Percentiles rank a stretch among this genome's conserved stretches.
Evolutionary conservation across 1,140 invertebrate genomes (phyloP).

Genomic region (Megalonaias nervosa): DNA sequence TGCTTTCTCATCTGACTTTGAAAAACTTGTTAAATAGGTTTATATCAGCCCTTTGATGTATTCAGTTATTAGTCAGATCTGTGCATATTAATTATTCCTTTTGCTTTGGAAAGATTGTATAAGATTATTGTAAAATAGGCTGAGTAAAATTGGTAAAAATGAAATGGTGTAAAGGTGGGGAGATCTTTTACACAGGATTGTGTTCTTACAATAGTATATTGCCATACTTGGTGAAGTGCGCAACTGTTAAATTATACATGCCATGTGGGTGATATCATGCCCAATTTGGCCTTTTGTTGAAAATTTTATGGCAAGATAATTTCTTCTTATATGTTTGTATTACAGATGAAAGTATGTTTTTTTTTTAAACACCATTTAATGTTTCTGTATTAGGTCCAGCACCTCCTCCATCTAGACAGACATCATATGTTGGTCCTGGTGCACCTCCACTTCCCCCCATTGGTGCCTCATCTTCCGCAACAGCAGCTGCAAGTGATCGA

Average conservation of each 20-base stretch:
- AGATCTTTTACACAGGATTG: no score
- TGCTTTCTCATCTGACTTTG: no score
- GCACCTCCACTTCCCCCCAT: conserved; percentile 62
- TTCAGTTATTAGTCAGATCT: no score
- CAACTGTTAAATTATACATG: not conserved
- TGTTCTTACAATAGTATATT: no score
- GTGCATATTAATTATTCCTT: no score
- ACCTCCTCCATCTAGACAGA: conserved; percentile 36
- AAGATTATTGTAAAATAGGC: no score
- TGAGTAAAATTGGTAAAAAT: not conserved
- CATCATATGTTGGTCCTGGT: conserved; percentile 58
- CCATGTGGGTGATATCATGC: not conserved
- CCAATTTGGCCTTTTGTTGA: not conserved
- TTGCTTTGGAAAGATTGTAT: no score
- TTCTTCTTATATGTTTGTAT: not conserved
- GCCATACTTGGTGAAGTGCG: not conserved
- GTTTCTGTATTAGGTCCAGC: conserved; percentile 50
- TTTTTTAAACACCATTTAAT: not conserved
- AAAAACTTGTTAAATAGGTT: no score
- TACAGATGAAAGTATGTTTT: not conserved
- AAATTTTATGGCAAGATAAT: not conserved
- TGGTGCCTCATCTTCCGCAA: conserved; percentile 9
- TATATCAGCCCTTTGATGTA: no score
- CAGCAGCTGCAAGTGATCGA: conserved; percentile 55
- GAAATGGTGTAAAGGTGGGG: not conserved